Percentiles rank a stretch among this genome's conserved stretches.
These are phyloP conservation scores for Drosophila ironensis DNA, from an alignment of 1,140 invertebrate species.

Conservation along the genomic window DNA sequence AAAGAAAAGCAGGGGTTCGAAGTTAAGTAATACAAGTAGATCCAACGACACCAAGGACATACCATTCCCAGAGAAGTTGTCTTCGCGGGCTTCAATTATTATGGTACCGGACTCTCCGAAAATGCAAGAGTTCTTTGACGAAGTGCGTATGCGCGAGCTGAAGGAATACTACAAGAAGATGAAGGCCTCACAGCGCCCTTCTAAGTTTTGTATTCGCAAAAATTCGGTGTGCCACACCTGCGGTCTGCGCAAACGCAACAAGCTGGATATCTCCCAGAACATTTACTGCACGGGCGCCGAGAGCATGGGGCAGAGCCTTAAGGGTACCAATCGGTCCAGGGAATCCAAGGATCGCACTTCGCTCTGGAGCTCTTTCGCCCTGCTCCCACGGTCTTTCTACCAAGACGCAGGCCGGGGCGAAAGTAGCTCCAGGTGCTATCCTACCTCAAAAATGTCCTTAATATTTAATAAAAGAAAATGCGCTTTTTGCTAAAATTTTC, in stretches of 20 bases:
- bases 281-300: slow-evolving; percentile 10
- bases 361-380: neutral
- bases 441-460: too few relatives aligned
- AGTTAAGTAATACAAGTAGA: too few relatives aligned
- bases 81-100: too few relatives aligned
- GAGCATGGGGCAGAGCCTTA: neutral
- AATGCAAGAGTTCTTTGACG: slow-evolving; percentile 31
- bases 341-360: neutral
- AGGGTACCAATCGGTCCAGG: neutral
- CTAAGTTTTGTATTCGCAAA: neutral
- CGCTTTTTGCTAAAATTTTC: too few relatives aligned
- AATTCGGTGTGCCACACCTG: neutral
- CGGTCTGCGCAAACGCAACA: neutral
- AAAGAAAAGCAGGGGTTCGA: too few relatives aligned
- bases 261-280: neutral
- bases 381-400: neutral
- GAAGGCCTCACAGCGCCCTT: neutral
- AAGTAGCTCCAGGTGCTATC: too few relatives aligned
- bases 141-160: slow-evolving; percentile 18
- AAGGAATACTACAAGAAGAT: slow-evolving; percentile 19
- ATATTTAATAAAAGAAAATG: too few relatives aligned
- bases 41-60: too few relatives aligned
- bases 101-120: slow-evolving; percentile 11
- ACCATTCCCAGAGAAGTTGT: too few relatives aligned
- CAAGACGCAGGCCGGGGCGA: too few relatives aligned